Evolutionary conservation across 2,797 vertebrate genomes (phyloP).

Genomic region (Siniperca scherzeri): DNA sequence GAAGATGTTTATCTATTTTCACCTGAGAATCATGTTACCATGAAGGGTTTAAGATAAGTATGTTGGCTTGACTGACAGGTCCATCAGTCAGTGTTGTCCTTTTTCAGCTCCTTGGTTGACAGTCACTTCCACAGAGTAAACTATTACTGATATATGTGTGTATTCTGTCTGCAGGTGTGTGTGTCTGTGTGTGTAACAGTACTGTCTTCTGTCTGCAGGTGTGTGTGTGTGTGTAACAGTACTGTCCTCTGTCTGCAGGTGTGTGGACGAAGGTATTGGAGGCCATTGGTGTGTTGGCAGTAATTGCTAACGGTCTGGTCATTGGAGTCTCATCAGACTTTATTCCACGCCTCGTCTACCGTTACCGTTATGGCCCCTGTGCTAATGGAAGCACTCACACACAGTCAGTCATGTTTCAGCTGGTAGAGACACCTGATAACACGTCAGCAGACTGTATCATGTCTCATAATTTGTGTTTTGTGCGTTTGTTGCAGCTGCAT

Average conservation of each 20-base stretch:
- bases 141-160: too few relatives aligned
- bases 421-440: neutral
- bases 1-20: too few relatives aligned
- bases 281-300: conserved; percentile 90
- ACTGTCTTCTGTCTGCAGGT: too few relatives aligned
- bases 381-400: conserved; percentile 19
- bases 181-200: too few relatives aligned
- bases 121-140: too few relatives aligned
- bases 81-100: too few relatives aligned
- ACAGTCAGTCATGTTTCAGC: conserved; percentile 48
- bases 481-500: conserved; percentile 87
- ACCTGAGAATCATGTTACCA: too few relatives aligned
- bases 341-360: conserved; percentile 92
- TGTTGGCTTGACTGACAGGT: too few relatives aligned
- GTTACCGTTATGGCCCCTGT: conserved; percentile 91
- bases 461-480: neutral
- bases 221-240: neutral
- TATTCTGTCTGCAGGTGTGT: too few relatives aligned
- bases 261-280: conserved; percentile 93
- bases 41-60: too few relatives aligned
- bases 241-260: conserved; percentile 78
- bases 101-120: too few relatives aligned
- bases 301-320: conserved; percentile 93
- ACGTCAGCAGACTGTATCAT: neutral
- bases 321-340: conserved; percentile 94